Base-by-base conservation (phyloP, 2,113 vertebrate species). In the Hipposideros armiger region DNA sequence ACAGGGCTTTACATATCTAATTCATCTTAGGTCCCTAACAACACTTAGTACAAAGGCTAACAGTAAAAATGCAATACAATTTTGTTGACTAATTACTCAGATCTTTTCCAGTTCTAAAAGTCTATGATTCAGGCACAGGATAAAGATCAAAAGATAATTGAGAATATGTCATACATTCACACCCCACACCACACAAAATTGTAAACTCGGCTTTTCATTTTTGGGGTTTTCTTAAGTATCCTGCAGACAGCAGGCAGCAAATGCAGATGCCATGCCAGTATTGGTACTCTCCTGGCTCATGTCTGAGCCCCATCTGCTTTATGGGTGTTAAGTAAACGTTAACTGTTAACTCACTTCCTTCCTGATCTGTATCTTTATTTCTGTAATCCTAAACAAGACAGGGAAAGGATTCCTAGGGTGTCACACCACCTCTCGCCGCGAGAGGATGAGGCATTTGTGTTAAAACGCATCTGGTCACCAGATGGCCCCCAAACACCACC, bases 401-500 rank as follows among this genome's bases (percentile, higher is more conserved):
- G 7, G 28, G 15, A 2, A 47, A 50, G 26, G 62, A 70, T 45
- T 56, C 54, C 72, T 47, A 45, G 17, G 2, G 24, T 81, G 84
- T 95, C 76, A 58, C 74, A 52, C 78, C 58, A 69, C 4, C 42
- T 80, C 30, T 76, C 14, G 77, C 88, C 97, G 91, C 82, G 0
- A 97, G 95, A 85, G 72, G 69, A 58, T 19, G 82, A 20, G 9
- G 72, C 96, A 7, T 6, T 60, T 66, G 42, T 78, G 56, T 83
- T 69, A 60, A 80, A 87, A 54, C 36, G 6, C 5, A 66, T 92
- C 5, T 67, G 82, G 52, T 96, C 97, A 96, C 96, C 58, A 98
- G 97, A 95, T 91, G 97, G 96, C 86, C 32, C 96, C 94, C 90
- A 96, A 96, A 95, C 45, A 85, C 96, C 92, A 89, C 26, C 22